These are phyloP conservation scores for Polyommatus iphigenia DNA, from an alignment of 2,888 invertebrate genomes.

Conservation along the genomic window DNA sequence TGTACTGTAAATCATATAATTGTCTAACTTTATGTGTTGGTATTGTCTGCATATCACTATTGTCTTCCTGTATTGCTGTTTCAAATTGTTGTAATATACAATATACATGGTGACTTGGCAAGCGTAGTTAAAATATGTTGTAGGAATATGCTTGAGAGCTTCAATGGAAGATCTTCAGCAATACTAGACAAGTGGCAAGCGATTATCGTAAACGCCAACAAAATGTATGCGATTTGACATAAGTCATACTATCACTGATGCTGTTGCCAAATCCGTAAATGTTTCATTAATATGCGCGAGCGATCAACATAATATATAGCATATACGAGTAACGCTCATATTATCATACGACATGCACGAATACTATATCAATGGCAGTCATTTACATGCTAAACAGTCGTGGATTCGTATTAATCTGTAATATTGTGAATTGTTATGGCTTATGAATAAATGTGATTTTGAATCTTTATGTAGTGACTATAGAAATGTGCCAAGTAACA, in stretches of 20 bases:
- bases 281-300: background rate
- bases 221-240: too few species aligned
- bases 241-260: background rate
- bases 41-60: background rate
- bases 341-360: background rate
- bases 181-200: too few species aligned
- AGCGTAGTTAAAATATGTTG: background rate
- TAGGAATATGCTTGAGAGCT: background rate
- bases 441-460: too few species aligned
- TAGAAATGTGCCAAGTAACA: too few species aligned
- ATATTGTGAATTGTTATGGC: too few species aligned
- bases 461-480: too few species aligned
- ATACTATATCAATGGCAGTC: background rate
- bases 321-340: background rate
- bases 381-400: background rate
- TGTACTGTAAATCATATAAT: slow-evolving; percentile 19
- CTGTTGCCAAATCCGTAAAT: background rate
- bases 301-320: background rate
- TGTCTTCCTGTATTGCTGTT: background rate
- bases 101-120: background rate
- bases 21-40: background rate
- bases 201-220: too few species aligned
- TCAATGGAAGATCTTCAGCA: background rate
- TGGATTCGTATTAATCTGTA: background rate
- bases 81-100: background rate